Evolutionary conservation across 2,888 invertebrate species (phyloP), one percentile per base, ranked within the genome.

Genomic region (Dysmachus trigonus): DNA sequence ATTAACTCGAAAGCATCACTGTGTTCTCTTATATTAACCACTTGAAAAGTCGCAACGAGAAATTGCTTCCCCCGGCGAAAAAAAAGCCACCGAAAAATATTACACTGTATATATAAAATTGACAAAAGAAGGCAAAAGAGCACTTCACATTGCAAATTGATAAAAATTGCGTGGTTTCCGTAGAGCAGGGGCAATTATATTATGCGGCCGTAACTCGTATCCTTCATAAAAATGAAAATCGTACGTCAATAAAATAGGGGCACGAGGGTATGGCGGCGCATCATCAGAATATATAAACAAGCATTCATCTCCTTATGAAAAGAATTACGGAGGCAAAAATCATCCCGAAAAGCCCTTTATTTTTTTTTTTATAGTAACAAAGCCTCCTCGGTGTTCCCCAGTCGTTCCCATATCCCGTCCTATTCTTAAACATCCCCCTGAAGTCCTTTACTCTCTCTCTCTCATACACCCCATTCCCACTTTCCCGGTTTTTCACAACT

Each of bases 361-460:
- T 62, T 62, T 82, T 82, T 62, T 33, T 62, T 82, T 62, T 82
- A 82, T 82, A 77, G 76, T 77, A 77, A 47, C 77, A 77, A 77
- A 77, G 18, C 76, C 76, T 30, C 72, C 27, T 18, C 18, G 15
- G 27, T 38, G 22, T n/a, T 33, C 73, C 73, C 18, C 76, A n/a
- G n/a, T n/a, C 31, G 31, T 73, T 31, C 73, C 22, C 41, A 10
- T n/a, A 30, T 13, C 27, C n/a, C 74, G 35, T 15, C 35, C 35
- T 35, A 74, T 74, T 35, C 74, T 35, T n/a, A n/a, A 33, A 10
- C 27, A 33, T 33, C 33, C 33, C n/a, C 15, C n/a, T n/a, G 13
- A 33, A 73, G 27, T 31, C 71, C 71, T 72, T 30, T 15, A 10
- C 30, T 72, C 8, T 31, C 71, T 30, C 27, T 30, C 10, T 10